A percentile compares a stretch with the other conserved stretches of the same genome.
Evolutionary conservation across 2,888 invertebrate genomes (phyloP).

Genomic region (Melanostoma mellinum): DNA sequence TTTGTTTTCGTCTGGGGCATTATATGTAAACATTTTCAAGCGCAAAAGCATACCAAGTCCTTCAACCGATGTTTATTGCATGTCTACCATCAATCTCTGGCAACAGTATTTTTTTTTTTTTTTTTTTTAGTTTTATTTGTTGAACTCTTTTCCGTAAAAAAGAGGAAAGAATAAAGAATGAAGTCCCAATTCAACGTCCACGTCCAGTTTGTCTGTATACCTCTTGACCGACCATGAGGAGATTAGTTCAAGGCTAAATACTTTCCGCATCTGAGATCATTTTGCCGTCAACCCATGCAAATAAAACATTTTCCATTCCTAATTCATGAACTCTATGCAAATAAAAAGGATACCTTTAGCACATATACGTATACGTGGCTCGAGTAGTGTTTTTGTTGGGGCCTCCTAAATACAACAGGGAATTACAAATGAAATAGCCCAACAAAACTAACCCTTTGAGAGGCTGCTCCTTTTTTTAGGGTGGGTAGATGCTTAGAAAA

Average conservation of each 20-base stretch:
- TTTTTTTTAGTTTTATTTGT: neutral
- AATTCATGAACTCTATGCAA: constrained; percentile 51
- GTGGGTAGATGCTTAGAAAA: constrained; percentile 16
- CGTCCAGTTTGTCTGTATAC: constrained; percentile 1
- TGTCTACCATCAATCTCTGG: constrained; percentile 55
- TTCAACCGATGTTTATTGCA: constrained; percentile 59
- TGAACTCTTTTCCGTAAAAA: neutral
- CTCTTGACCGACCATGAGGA: constrained; percentile 25
- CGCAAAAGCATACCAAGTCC: constrained; percentile 47
- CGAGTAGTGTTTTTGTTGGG: constrained; percentile 1
- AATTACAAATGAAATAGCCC: constrained; percentile 38
- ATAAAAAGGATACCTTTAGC: constrained; percentile 8
- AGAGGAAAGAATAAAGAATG: neutral
- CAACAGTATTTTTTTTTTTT: constrained; percentile 1
- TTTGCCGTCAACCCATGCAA: constrained; percentile 57
- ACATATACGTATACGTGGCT: neutral
- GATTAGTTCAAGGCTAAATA: constrained; percentile 68
- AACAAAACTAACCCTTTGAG: constrained; percentile 5
- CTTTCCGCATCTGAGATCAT: constrained; percentile 59
- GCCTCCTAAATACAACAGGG: constrained; percentile 35
- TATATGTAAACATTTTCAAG: constrained; percentile 58
- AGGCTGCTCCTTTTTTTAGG: neutral
- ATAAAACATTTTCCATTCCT: constrained; percentile 63
- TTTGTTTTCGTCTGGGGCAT: constrained; percentile 53
- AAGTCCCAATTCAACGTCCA: neutral